Percentiles rank a stretch among this genome's conserved stretches.
Evolutionary conservation across 2,888 invertebrate species (phyloP).

Genomic region (Branchipolynoe longqiensis): DNA sequence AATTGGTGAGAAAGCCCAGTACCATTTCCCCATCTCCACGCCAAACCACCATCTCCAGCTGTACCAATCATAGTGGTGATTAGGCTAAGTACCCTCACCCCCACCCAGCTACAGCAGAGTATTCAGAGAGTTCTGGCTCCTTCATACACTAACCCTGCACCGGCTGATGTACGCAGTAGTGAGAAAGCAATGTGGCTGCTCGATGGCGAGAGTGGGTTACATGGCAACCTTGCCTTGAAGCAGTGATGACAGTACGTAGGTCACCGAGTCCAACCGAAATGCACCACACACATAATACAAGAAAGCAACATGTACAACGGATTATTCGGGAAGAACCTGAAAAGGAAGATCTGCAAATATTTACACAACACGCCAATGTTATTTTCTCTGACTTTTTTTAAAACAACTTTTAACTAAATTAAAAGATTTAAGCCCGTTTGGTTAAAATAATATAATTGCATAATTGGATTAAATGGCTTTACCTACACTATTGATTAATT

Average conservation of each 20-base stretch:
- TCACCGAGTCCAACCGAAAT: constrained; percentile 14
- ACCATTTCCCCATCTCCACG: too few relatives aligned
- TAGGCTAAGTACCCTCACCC: too few relatives aligned
- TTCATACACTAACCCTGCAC: too few relatives aligned
- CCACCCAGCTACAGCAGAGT: too few relatives aligned
- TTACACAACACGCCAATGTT: background rate
- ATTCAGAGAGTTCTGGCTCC: too few relatives aligned
- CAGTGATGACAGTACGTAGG: constrained; percentile 33
- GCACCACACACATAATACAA: constrained; percentile 19
- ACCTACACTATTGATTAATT: too few relatives aligned
- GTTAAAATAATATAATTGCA: too few relatives aligned
- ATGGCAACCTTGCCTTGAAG: constrained; percentile 43
- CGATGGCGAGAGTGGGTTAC: constrained; percentile 40
- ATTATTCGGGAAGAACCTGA: background rate
- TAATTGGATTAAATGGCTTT: too few relatives aligned
- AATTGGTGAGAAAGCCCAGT: too few relatives aligned
- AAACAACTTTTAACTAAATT: background rate
- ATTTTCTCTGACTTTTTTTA: background rate
- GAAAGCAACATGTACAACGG: background rate
- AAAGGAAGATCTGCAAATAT: background rate
- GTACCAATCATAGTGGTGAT: too few relatives aligned
- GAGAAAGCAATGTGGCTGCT: constrained; percentile 25
- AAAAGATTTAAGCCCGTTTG: too few relatives aligned
- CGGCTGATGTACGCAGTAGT: constrained; percentile 8
- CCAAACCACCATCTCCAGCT: too few relatives aligned